A percentile compares a stretch with the other conserved stretches of the same genome.
These are phyloP conservation scores for Centroberyx gerrardi DNA, from an alignment of 2,797 vertebrate species.

Conservation along the genomic window DNA sequence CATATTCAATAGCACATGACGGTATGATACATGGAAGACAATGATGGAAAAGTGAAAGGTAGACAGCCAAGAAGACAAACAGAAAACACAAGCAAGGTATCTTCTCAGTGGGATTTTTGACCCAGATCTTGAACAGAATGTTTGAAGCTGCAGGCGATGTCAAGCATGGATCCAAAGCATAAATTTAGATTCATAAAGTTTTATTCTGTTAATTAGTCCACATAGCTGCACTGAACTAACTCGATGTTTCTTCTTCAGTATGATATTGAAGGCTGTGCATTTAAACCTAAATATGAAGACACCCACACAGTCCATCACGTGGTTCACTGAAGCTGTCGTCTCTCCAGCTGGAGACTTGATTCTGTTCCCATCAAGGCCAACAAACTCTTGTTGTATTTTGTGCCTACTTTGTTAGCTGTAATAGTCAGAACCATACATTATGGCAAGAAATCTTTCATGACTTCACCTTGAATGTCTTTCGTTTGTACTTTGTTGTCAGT, in stretches of 20 bases:
- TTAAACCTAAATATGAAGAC: slow-evolving; percentile 6
- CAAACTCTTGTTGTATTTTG: slow-evolving; percentile 48
- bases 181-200: slow-evolving; percentile 28
- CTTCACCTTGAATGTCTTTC: slow-evolving; percentile 35
- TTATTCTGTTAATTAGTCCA: slow-evolving; percentile 43
- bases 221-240: slow-evolving; percentile 29
- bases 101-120: slow-evolving; percentile 64
- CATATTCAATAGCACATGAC: background rate
- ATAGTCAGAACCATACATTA: slow-evolving; percentile 30
- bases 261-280: slow-evolving; percentile 24
- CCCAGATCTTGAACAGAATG: slow-evolving; percentile 57
- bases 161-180: slow-evolving; percentile 25
- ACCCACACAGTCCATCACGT: slow-evolving; percentile 40
- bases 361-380: slow-evolving; percentile 42
- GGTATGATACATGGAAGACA: slow-evolving; percentile 21
- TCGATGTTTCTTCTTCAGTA: slow-evolving; percentile 18
- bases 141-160: slow-evolving; percentile 46
- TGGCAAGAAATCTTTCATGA: slow-evolving; percentile 24
- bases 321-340: slow-evolving; percentile 27
- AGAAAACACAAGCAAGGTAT: slow-evolving; percentile 43
- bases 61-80: slow-evolving; percentile 30
- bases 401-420: slow-evolving; percentile 27
- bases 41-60: slow-evolving; percentile 13
- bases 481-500: background rate
- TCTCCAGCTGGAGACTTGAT: slow-evolving; percentile 43